Percentiles rank a stretch among this genome's conserved stretches.
Evolutionary conservation across 2,888 invertebrate species (phyloP).

Genomic region (Steinernema scapterisci): DNA sequence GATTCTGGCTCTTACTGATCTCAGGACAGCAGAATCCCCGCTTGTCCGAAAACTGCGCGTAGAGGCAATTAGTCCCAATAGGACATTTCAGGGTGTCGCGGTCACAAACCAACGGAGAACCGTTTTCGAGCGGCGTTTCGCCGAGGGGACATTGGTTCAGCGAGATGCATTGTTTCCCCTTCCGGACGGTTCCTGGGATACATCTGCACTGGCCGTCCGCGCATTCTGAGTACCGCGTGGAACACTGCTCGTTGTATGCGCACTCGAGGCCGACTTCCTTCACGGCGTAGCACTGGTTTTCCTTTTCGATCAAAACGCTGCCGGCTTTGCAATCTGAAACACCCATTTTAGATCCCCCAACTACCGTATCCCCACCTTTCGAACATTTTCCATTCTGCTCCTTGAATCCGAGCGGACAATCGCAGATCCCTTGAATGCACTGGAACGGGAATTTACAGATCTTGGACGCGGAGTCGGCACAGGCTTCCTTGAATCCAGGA

Average conservation of each 20-base stretch:
- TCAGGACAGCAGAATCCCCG: slow-evolving; percentile 43
- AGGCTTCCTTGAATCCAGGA: slow-evolving; percentile 39
- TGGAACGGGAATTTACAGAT: slow-evolving; percentile 34
- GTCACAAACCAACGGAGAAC: slow-evolving; percentile 34
- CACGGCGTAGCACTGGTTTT: slow-evolving; percentile 32
- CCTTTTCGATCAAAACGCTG: slow-evolving; percentile 11
- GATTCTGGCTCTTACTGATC: slow-evolving; percentile 37
- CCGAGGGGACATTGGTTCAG: slow-evolving; percentile 42
- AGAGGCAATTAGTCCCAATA: slow-evolving; percentile 40
- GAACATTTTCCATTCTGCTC: slow-evolving; percentile 39
- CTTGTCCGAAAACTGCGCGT: slow-evolving; percentile 35
- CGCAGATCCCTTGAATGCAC: slow-evolving; percentile 37
- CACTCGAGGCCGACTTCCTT: slow-evolving; percentile 38
- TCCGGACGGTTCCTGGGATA: slow-evolving; percentile 39
- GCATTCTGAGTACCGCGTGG: slow-evolving; percentile 38
- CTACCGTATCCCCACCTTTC: background rate
- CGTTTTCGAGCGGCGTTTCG: slow-evolving; percentile 35
- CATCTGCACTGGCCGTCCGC: slow-evolving; percentile 37
- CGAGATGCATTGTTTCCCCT: slow-evolving; percentile 34
- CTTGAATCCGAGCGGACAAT: slow-evolving; percentile 38
- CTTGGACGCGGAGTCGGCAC: slow-evolving; percentile 29
- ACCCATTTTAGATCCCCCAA: background rate
- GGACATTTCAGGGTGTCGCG: slow-evolving; percentile 35
- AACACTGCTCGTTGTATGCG: slow-evolving; percentile 39
- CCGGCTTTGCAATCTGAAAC: slow-evolving; percentile 20